Base-by-base conservation (phyloP, 2,888 invertebrate species). In the Chymomyza caudatula region DNA sequence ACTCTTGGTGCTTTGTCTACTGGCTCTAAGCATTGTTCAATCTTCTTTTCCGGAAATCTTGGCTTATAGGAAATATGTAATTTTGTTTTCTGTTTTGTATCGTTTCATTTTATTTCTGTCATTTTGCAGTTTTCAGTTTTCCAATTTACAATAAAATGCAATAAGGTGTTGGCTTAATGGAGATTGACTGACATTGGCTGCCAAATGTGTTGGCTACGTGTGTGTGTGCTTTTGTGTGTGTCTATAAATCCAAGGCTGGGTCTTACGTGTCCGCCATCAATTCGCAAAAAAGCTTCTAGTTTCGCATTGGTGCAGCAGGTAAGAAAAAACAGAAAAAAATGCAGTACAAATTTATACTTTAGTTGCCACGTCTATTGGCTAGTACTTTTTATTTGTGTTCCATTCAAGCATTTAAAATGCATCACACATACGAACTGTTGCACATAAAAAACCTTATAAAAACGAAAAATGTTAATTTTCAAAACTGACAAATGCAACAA, bases 161-260 rank as follows among this genome's bases (percentile, higher is more conserved):
- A 86, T 80, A 86, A 87, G 83, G 76, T 84, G 86, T 87, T 85
- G 85, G 65, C 86, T 77, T 83, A 87, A 85, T 85, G 86, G 83
- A 76, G 79, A 82, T 82, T 82, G 82, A 82, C 85, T 86, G 85
- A 85, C 84, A 86, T 76, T 67, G 60, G 68, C 85, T 86, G 82
- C 76, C 86, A 78, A 67, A 78, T 53, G 58, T 25, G 47, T 15
- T 23, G 51, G 67, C 57, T 51, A 51, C 15, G 25, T 37, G 25
- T 47, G 13, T 62, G 43, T 25, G 20, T 60, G 37, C 64, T 61
- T 52, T 37, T 56, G 19, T 42, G 54, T 53, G 22, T 66, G 65
- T 67, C 37, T 63, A 63, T 65, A 71, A 65, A 61, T 84, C 82
- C 67, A 69, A 84, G 62, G 53, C 85, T 55, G 42, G 61, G 67